Evolutionary conservation across 2,797 vertebrate species (phyloP).

Genomic region (Pangasius djambal): DNA sequence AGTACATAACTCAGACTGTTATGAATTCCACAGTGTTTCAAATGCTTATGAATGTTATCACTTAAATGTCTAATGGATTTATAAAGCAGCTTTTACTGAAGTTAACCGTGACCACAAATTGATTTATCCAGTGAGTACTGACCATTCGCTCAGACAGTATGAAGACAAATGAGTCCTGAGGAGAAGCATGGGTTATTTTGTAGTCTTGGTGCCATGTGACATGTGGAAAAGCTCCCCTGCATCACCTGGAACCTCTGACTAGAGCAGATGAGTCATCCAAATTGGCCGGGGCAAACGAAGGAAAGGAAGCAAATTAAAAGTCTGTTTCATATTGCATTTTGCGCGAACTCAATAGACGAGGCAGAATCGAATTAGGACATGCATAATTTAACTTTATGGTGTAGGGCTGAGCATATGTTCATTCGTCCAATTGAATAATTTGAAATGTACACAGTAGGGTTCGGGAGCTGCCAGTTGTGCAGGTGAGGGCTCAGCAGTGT

Average conservation of each 20-base stretch:
- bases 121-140: constrained; percentile 34
- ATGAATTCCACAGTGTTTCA: constrained; percentile 31
- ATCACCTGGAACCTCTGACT: constrained; percentile 44
- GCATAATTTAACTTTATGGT: constrained; percentile 79
- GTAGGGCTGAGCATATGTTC: constrained; percentile 79
- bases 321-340: constrained; percentile 62
- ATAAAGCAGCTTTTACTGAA: constrained; percentile 39
- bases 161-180: constrained; percentile 41
- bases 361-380: constrained; percentile 71
- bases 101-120: constrained; percentile 39
- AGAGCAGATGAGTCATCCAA: constrained; percentile 53
- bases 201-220: constrained; percentile 28
- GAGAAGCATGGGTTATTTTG: constrained; percentile 20
- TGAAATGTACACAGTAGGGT: constrained; percentile 75
- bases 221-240: constrained; percentile 47
- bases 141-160: constrained; percentile 28
- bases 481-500: constrained; percentile 61
- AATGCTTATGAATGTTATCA: constrained; percentile 32
- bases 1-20: constrained; percentile 20
- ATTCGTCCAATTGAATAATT: constrained; percentile 79
- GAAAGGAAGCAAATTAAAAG: constrained; percentile 63
- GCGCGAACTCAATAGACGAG: constrained; percentile 60
- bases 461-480: constrained; percentile 70
- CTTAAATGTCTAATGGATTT: constrained; percentile 34
- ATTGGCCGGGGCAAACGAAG: constrained; percentile 49